These are phyloP conservation scores for Cyprinodon tularosa DNA, from an alignment of 2,113 vertebrate genomes.

Conservation along the genomic window DNA sequence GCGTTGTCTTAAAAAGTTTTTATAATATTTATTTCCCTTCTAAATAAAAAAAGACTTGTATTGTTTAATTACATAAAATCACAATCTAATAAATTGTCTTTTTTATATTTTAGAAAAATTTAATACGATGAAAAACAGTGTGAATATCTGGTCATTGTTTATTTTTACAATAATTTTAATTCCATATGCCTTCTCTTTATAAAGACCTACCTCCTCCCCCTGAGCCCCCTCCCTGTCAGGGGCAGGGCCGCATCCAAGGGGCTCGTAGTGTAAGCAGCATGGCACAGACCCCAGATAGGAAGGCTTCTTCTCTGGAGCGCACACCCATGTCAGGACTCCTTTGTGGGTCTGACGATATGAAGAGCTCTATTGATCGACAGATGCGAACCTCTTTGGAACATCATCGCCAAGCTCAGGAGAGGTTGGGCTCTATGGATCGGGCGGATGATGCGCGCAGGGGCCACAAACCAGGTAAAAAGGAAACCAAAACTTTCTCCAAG, in stretches of 20 bases:
- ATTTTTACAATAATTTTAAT: conserved; percentile 2
- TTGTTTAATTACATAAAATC: neutral
- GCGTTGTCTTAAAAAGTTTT: neutral
- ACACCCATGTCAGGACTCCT: conserved; percentile 83
- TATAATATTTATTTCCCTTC: neutral
- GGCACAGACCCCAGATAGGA: conserved; percentile 85
- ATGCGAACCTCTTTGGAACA: conserved; percentile 89
- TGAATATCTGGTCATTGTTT: neutral
- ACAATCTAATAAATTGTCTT: neutral
- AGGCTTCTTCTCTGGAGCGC: conserved; percentile 94
- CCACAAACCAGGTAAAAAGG: conserved; percentile 85
- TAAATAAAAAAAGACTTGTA: neutral
- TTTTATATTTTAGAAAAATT: neutral
- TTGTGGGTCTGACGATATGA: conserved; percentile 86
- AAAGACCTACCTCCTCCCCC: conserved; percentile 98
- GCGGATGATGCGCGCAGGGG: conserved; percentile 87
- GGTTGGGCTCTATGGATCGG: conserved; percentile 89
- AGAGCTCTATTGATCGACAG: conserved; percentile 89
- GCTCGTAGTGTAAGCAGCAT: conserved; percentile 78
- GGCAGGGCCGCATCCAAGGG: conserved; percentile 86
- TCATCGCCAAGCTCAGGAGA: conserved; percentile 91
- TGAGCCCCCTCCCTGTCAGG: conserved; percentile 96
- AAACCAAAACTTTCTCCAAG: neutral
- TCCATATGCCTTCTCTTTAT: neutral
- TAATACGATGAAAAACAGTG: neutral